phyloP scores from a whole-genome alignment of 2,888 invertebrate genomes.

The Netelia fuscicornis region DNA sequence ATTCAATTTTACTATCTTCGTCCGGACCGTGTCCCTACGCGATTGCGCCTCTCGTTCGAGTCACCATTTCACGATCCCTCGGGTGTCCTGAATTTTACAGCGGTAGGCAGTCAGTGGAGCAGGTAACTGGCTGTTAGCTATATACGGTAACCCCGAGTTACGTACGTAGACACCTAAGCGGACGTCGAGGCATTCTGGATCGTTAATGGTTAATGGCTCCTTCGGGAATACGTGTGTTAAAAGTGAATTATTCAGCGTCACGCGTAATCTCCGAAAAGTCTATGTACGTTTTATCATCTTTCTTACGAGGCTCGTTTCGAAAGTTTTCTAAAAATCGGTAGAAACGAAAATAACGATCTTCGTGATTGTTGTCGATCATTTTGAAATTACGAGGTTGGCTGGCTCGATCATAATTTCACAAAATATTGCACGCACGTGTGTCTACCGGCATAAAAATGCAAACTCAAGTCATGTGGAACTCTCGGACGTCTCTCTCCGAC shows the following conservation, averaged over 20 bases:
- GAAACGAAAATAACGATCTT: too few relatives aligned
- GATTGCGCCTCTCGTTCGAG: constrained; percentile 57
- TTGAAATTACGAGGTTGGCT: too few relatives aligned
- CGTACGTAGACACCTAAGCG: background rate
- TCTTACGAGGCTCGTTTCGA: background rate
- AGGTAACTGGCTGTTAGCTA: background rate
- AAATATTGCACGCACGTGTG: background rate
- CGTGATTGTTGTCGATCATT: too few relatives aligned
- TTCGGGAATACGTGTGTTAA: constrained; percentile 11
- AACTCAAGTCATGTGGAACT: constrained; percentile 29
- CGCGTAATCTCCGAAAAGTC: constrained; percentile 1
- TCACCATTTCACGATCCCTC: constrained; percentile 45
- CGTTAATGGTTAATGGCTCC: constrained; percentile 27
- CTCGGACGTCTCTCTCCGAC: constrained; percentile 53
- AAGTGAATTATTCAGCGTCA: constrained; percentile 42
- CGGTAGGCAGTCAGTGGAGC: constrained; percentile 26
- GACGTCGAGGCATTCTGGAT: constrained; percentile 8
- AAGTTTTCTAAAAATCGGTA: background rate
- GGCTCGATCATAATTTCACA: too few relatives aligned
- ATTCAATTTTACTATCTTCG: constrained; percentile 57
- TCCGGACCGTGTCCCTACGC: constrained; percentile 18
- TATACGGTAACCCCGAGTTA: background rate
- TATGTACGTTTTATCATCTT: background rate
- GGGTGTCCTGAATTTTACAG: constrained; percentile 55
- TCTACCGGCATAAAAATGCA: constrained; percentile 21